Base-by-base conservation (phyloP, 1,140 invertebrate species). In the Frieseomelitta varia region DNA sequence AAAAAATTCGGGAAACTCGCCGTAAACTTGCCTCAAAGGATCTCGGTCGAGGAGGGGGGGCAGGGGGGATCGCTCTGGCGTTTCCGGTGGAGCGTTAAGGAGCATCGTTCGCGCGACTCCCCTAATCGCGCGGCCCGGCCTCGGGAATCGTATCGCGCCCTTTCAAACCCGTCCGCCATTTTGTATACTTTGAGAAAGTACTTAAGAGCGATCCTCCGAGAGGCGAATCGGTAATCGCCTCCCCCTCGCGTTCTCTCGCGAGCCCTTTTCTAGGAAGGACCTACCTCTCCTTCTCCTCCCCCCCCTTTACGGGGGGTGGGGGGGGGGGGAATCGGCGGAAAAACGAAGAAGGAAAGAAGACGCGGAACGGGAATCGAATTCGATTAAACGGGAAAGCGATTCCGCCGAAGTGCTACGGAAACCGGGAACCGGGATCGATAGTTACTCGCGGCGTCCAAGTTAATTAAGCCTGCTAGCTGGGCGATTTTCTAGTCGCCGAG, bases 1-100 rank as follows among this genome's bases (percentile, higher is more conserved):
- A 80, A 80, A 30, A 84, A 84, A 80, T 80, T 84, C 78, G 58
- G n/a, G 34, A 55, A 80, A 67, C 69, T 74, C 74, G 51, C 10
- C 68, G 56, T 34, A 56, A 79, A 51, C 39, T 61, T 58, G 67
- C 56, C 17, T 71, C 72, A 79, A 72, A 84, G 81, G 67, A 84
- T 84, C 74, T 15, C 21, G 17, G 39, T 47, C 39, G 39, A 6
- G 30, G 2, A 2, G 30, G 30, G 30, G 2, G 3, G 34, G 30
- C 56, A 2, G 30, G 30, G 2, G 3, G 34, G 30, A 47, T 63
- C 11, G 24, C 27, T 27, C 17, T 24, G 39, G 21, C 55, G 55
- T 65, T 34, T 51, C 53, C 78, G 65, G 83, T 74, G 61, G 51
- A 12, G 82, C 56, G 78, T 14, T 6, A 61, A 4, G 82, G 63